Evolutionary conservation across 2,797 vertebrate genomes (phyloP).

Genomic region (Sebastes dallii): DNA sequence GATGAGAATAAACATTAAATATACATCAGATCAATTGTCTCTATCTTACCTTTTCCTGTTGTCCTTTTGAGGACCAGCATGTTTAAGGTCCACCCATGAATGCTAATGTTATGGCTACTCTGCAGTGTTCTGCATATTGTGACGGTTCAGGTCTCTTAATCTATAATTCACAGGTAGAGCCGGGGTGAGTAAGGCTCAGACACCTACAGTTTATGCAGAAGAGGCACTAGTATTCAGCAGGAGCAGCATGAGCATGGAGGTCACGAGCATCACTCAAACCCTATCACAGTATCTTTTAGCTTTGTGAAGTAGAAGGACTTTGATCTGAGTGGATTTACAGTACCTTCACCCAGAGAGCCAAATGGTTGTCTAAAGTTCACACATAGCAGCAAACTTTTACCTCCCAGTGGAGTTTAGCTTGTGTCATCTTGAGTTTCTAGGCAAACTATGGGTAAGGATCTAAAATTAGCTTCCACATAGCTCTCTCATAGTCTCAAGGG

Average conservation of each 20-base stretch:
- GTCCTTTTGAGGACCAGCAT: background rate
- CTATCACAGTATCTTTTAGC: background rate
- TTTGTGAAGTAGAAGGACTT: constrained; percentile 19
- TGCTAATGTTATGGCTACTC: constrained; percentile 21
- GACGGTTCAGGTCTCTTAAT: constrained; percentile 42
- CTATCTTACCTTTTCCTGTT: background rate
- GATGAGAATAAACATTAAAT: background rate
- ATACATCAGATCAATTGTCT: background rate
- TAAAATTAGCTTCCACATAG: constrained; percentile 39
- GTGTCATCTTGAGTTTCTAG: constrained; percentile 44
- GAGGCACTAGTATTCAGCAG: constrained; percentile 19
- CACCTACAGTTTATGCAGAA: constrained; percentile 27
- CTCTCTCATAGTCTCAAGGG: constrained; percentile 26
- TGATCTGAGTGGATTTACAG: constrained; percentile 1
- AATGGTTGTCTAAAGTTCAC: constrained; percentile 20
- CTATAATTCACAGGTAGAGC: constrained; percentile 56
- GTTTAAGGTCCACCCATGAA: constrained; percentile 25
- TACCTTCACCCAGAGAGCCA: background rate
- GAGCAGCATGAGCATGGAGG: background rate
- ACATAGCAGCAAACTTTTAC: constrained; percentile 5
- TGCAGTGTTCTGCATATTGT: constrained; percentile 37
- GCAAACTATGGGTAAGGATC: constrained; percentile 22
- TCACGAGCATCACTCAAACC: constrained; percentile 4
- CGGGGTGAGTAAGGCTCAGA: constrained; percentile 28
- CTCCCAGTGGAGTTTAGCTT: constrained; percentile 12